These are phyloP conservation scores for Drosophila mimica DNA, from an alignment of 2,888 invertebrate species.

Conservation along the genomic window DNA sequence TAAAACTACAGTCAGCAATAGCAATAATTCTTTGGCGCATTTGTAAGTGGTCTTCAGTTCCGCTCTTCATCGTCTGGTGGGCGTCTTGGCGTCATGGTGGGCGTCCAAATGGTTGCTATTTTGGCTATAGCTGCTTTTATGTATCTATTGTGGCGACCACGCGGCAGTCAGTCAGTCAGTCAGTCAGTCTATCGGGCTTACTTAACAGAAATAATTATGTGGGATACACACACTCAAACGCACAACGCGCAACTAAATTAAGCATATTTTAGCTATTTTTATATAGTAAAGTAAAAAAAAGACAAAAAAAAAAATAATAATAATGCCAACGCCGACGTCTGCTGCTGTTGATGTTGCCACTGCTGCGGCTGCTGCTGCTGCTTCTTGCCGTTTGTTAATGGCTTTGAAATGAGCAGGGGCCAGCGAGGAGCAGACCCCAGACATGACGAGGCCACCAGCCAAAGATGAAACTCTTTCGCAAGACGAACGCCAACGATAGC, in stretches of 20 bases:
- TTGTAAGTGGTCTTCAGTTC: slow-evolving; percentile 68
- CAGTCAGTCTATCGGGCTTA: slow-evolving; percentile 61
- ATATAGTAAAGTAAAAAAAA: slow-evolving; percentile 49
- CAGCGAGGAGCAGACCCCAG: slow-evolving; percentile 34
- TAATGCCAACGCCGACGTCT: slow-evolving; percentile 37
- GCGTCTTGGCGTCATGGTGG: slow-evolving; percentile 73
- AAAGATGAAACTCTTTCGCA: slow-evolving; percentile 73
- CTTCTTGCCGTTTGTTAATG: slow-evolving; percentile 78
- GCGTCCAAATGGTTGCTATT: slow-evolving; percentile 65
- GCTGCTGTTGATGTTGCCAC: slow-evolving; percentile 4
- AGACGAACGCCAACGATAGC: slow-evolving; percentile 59
- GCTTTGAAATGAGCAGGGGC: slow-evolving; percentile 73
- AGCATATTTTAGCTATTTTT: slow-evolving; percentile 80
- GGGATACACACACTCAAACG: slow-evolving; percentile 63
- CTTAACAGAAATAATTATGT: slow-evolving; percentile 81
- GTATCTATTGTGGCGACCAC: slow-evolving; percentile 62
- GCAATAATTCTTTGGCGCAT: slow-evolving; percentile 78
- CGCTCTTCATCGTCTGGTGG: slow-evolving; percentile 44
- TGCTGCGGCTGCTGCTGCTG: slow-evolving; percentile 42
- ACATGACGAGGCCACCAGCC: slow-evolving; percentile 25
- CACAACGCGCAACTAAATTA: slow-evolving; percentile 70
- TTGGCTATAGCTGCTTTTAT: slow-evolving; percentile 43
- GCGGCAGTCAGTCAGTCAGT: slow-evolving; percentile 46
- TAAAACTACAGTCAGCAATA: slow-evolving; percentile 62
- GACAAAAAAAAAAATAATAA: slow-evolving; percentile 45